Evolutionary conservation across 1,140 invertebrate species (phyloP).

Genomic region (Prorops nasuta): DNA sequence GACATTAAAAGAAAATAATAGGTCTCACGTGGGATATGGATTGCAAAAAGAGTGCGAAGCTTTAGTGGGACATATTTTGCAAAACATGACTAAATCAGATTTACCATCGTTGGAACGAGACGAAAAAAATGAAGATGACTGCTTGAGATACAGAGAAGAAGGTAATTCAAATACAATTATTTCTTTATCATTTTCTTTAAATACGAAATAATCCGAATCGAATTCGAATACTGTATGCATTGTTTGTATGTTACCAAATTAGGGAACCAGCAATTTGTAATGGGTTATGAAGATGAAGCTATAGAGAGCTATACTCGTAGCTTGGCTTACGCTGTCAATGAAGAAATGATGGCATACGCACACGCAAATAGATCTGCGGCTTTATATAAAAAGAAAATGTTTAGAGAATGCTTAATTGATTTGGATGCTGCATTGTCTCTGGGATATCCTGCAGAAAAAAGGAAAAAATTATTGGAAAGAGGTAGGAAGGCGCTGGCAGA

Average conservation of each 20-base stretch:
- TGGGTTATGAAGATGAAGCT: conserved; percentile 47
- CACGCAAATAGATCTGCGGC: conserved; percentile 56
- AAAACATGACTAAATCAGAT: conserved; percentile 46
- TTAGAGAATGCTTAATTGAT: conserved; percentile 52
- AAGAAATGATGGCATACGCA: conserved; percentile 46
- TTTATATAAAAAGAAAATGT: conserved; percentile 49
- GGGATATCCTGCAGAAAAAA: conserved; percentile 50
- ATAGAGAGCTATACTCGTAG: conserved; percentile 51
- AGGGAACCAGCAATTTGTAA: conserved; percentile 53
- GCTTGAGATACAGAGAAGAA: conserved; percentile 45
- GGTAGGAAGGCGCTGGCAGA: conserved; percentile 39
- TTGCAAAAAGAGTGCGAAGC: conserved; percentile 48
- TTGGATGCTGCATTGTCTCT: conserved; percentile 47
- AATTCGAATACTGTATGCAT: neutral
- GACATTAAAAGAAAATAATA: conserved; percentile 38
- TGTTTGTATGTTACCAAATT: neutral
- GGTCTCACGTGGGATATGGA: conserved; percentile 44
- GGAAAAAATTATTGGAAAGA: conserved; percentile 42
- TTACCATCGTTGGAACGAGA: conserved; percentile 38
- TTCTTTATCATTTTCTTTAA: neutral
- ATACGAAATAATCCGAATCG: neutral
- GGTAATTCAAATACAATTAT: conserved; percentile 33
- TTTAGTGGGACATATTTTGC: conserved; percentile 43
- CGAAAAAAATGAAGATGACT: conserved; percentile 43
- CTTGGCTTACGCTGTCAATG: conserved; percentile 43